Percentiles rank a stretch among this genome's conserved stretches.
phyloP scores from a whole-genome alignment of 2,888 invertebrate genomes.

The Hypselothyrea guttata region DNA sequence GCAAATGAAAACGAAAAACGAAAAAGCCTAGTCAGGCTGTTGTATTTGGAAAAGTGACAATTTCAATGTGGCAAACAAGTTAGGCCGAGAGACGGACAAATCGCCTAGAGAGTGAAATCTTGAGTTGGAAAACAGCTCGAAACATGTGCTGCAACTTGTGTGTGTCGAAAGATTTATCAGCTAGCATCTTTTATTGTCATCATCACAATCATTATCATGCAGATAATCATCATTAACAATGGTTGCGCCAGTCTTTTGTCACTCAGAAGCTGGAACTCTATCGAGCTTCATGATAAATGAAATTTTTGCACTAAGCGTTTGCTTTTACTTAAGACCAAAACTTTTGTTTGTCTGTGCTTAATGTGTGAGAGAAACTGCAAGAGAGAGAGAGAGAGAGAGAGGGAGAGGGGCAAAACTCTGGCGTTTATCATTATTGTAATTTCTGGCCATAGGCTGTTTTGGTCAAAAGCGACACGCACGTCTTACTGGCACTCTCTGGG shows the following conservation, averaged over 20 bases:
- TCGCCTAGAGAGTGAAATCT: conserved; percentile 67
- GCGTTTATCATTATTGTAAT: conserved; percentile 67
- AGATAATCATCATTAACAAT: conserved; percentile 44
- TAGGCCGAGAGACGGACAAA: conserved; percentile 11
- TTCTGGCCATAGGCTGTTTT: conserved; percentile 50
- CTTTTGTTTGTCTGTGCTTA: conserved; percentile 37
- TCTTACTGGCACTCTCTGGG: conserved; percentile 15
- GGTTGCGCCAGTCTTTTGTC: conserved; percentile 59
- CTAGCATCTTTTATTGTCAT: conserved; percentile 14
- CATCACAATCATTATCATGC: conserved; percentile 16
- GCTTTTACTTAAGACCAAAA: conserved; percentile 55
- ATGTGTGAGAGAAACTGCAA: conserved; percentile 4
- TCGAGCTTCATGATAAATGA: conserved; percentile 59
- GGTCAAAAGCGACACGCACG: conserved; percentile 53
- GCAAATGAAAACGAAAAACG: conserved; percentile 62
- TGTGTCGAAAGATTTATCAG: conserved; percentile 46
- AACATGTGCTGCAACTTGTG: conserved; percentile 60
- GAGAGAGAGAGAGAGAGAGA: too few species aligned
- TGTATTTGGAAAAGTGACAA: conserved; percentile 40
- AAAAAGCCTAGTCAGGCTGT: conserved; percentile 57
- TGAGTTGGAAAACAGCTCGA: conserved; percentile 57
- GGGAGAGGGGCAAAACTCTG: conserved; percentile 1
- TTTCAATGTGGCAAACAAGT: conserved; percentile 53
- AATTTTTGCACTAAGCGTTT: conserved; percentile 53
- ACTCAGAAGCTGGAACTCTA: conserved; percentile 30